Base-by-base conservation (phyloP, 1,140 invertebrate species). In the Drosophila orena region DNA sequence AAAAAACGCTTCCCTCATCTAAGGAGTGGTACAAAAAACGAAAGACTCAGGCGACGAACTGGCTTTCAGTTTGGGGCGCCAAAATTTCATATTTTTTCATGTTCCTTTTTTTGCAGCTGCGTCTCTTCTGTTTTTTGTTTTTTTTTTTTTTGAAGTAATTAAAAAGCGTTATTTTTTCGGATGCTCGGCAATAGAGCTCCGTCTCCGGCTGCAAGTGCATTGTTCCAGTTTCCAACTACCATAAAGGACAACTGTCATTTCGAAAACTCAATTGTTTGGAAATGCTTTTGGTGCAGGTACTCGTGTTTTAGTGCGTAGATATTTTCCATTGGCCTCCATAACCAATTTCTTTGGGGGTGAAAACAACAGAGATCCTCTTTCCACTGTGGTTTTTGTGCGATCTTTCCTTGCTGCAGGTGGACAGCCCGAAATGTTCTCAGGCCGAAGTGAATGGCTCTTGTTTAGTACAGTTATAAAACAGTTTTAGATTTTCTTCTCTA, bases 41-140 rank as follows among this genome's bases (percentile, higher is more conserved):
- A 91, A 91, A 85, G 80, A 89, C 78, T 91, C 71, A 72, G 59
- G 62, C 68, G 56, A 81, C 79, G 75, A 91, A 91, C 88, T 91
- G 77, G 85, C 88, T 88, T 86, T 75, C 54, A 34, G 59, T 75
- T 70, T 56, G 72, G 72, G 71, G 72, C 72, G 73, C 73, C 57
- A 72, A 53, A 72, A 69, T 61, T 76, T 40, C 40, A 64, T 61
- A 56, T 60, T 75, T 58, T 58, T 60, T 62, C 14, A 12, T 17
- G 27, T 68, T 55, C 44, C 77, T 86, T 42, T 77, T 77, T 83
- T 78, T 74, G 83, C 84, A 88, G 83, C 83, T 88, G 84, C 79
- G 72, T 76, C 46, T 65, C 43, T 20, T 38, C 53, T 65, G 17
- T 35, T 57, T 47, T 49, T 47, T 42, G 55, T 50, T 57, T 49